Conservation (phyloP, 2,113 vertebrate species). For the Excalfactoria chinensis region DNA sequence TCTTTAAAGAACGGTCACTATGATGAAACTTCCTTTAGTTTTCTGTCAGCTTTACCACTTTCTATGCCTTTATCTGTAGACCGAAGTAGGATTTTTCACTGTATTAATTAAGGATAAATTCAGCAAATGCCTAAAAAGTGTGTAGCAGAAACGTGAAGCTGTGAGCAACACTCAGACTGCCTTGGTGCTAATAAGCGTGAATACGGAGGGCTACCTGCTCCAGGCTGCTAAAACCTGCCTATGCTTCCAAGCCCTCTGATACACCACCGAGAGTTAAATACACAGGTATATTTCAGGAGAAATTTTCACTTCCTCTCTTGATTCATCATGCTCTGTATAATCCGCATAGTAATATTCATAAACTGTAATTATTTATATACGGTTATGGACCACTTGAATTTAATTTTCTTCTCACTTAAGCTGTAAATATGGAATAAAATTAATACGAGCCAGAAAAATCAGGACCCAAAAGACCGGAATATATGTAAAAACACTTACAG, state of each 20-base stretch:
- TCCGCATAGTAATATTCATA: slow-evolving; percentile 48
- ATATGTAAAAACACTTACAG: slow-evolving; percentile 40
- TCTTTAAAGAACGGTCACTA: neutral
- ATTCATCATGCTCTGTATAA: slow-evolving; percentile 31
- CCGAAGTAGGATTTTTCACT: neutral
- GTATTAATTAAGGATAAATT: neutral
- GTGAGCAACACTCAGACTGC: neutral
- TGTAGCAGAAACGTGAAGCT: neutral
- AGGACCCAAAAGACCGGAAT: slow-evolving; percentile 55
- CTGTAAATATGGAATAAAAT: slow-evolving; percentile 66
- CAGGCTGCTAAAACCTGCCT: neutral
- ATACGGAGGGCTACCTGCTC: neutral
- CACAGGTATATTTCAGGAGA: neutral
- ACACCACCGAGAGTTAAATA: neutral
- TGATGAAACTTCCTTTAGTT: neutral
- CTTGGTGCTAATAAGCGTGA: neutral
- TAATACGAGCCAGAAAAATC: slow-evolving; percentile 42
- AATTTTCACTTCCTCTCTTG: slow-evolving; percentile 3
- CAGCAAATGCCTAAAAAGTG: rapidly evolving
- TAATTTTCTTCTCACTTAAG: slow-evolving; percentile 66
- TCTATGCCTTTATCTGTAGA: neutral
- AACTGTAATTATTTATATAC: slow-evolving; percentile 60
- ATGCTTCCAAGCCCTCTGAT: neutral
- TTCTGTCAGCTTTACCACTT: neutral
- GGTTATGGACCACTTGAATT: slow-evolving; percentile 58